Evolutionary conservation across 2,888 invertebrate genomes (phyloP).

Genomic region (Lasioglossum villosulum): DNA sequence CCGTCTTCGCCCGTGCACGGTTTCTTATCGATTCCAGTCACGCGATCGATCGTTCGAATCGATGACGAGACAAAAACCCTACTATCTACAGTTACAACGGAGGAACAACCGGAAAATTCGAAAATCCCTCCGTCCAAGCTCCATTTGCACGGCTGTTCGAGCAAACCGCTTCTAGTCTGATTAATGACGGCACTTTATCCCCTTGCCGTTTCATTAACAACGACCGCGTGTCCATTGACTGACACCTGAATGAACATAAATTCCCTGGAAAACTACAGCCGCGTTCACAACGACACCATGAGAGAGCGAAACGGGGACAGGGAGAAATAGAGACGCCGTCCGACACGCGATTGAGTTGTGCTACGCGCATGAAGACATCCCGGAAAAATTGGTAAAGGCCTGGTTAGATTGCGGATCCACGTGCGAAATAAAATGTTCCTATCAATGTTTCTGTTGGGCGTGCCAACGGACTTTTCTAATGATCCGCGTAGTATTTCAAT

Average conservation of each 20-base stretch:
- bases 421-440: background rate
- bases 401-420: background rate
- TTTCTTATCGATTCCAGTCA: background rate
- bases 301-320: background rate
- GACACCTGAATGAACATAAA: conserved; percentile 7
- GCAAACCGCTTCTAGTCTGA: conserved; percentile 15
- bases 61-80: background rate
- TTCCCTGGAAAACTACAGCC: background rate
- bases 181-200: conserved; percentile 16
- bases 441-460: too few species aligned
- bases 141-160: conserved; percentile 11
- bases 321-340: background rate
- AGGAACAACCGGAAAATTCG: background rate
- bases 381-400: background rate
- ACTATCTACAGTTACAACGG: background rate
- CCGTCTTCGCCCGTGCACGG: background rate
- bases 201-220: conserved; percentile 18
- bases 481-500: too few species aligned
- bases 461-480: too few species aligned
- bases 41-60: background rate
- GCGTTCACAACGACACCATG: background rate
- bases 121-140: conserved; percentile 14
- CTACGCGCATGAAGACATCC: background rate
- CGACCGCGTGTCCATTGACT: conserved; percentile 12
- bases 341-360: background rate